Percentiles rank a stretch among this genome's conserved stretches.
phyloP scores from a whole-genome alignment of 2,113 vertebrate species.

The Cyanistes caeruleus region DNA sequence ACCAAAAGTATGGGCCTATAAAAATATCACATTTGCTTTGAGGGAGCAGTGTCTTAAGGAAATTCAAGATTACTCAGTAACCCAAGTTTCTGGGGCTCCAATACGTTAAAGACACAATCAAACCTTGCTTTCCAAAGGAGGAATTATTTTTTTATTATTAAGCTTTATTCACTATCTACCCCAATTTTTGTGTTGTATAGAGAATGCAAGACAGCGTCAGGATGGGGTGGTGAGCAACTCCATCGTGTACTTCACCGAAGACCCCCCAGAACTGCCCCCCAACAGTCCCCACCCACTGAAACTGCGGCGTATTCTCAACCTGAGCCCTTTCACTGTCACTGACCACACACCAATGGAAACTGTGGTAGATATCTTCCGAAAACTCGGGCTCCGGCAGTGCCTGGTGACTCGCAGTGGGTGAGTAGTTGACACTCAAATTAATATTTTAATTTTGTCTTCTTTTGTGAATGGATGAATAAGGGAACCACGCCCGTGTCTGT shows the following conservation, averaged over 20 bases:
- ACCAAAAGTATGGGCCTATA: background rate
- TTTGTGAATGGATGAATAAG: background rate
- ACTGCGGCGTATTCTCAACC: conserved; percentile 92
- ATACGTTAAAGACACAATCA: background rate
- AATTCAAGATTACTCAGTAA: background rate
- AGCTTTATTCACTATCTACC: background rate
- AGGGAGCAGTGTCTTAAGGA: background rate
- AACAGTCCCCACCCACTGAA: conserved; percentile 92
- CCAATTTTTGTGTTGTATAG: conserved; percentile 64
- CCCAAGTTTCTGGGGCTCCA: background rate
- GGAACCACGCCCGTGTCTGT: fast-evolving
- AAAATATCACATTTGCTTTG: background rate
- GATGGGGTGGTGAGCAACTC: conserved; percentile 98
- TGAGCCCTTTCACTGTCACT: conserved; percentile 98
- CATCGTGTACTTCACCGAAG: conserved; percentile 94
- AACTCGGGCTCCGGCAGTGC: conserved; percentile 95
- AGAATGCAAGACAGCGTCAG: conserved; percentile 94
- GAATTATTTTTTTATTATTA: background rate
- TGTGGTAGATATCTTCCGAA: conserved; percentile 96
- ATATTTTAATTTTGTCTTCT: background rate
- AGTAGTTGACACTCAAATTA: conserved; percentile 24
- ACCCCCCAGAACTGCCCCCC: conserved; percentile 87
- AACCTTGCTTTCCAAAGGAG: background rate
- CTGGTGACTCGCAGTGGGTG: conserved; percentile 96
- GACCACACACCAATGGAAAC: conserved; percentile 99